Evolutionary conservation across 1,140 invertebrate genomes (phyloP).

Genomic region (Brachionus paranguensis): DNA sequence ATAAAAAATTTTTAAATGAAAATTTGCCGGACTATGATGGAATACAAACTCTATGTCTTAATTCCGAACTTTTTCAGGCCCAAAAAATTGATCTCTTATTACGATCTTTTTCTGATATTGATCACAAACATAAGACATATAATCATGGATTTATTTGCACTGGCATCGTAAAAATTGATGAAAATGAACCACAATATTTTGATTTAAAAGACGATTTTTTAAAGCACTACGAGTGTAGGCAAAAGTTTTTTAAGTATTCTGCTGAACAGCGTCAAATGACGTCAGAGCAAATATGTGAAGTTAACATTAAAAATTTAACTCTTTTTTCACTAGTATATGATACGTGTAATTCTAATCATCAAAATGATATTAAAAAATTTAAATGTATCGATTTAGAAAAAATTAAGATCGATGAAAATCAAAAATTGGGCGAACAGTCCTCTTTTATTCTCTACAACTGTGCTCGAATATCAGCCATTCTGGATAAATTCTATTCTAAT

Average conservation of each 20-base stretch:
- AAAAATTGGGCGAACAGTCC: constrained; percentile 6
- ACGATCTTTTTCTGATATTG: not conserved
- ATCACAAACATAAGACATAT: not conserved
- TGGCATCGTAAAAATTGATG: constrained; percentile 19
- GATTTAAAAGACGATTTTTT: not conserved
- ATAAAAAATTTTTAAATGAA: not conserved
- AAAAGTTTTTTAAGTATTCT: constrained; percentile 6
- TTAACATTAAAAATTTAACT: not conserved
- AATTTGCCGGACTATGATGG: not conserved
- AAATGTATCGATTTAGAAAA: not conserved
- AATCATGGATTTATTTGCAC: constrained; percentile 7
- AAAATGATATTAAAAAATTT: constrained; percentile 31
- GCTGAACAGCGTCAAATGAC: constrained; percentile 30
- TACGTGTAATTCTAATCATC: constrained; percentile 23
- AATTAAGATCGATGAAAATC: not conserved
- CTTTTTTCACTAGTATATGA: constrained; percentile 2
- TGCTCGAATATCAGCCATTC: constrained; percentile 10
- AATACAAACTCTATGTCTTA: not conserved
- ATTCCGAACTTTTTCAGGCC: constrained; percentile 9
- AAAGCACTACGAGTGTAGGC: not conserved
- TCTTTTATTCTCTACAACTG: constrained; percentile 38
- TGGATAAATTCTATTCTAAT: constrained; percentile 12
- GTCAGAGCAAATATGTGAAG: not conserved
- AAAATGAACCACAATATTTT: not conserved
- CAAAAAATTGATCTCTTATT: constrained; percentile 27